Evolutionary conservation across 2,888 invertebrate species (phyloP), one percentile per base, ranked within the genome.

Genomic region (Agonopterix subpropinquella): DNA sequence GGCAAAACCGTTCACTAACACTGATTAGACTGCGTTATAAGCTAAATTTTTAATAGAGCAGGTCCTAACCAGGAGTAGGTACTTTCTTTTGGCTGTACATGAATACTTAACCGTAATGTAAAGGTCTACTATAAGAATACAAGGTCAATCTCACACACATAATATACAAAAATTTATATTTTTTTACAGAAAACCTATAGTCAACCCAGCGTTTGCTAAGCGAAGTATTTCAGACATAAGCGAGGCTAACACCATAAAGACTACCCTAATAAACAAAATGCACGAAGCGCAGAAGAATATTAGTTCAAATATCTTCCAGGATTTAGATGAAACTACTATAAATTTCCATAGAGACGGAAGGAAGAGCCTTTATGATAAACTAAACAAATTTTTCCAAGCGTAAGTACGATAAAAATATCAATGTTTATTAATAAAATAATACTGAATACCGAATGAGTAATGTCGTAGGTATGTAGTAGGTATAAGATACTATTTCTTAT

Each of bases 301-400:
- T 28, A 28, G 63, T 41, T 62, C 61, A 53, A 66, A 67, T 54
- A 58, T 70, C 52, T 65, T 83, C 15, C 53, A 73, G 47, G 60
- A 71, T 47, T 64, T 84, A 48, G 75, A 80, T 39, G 58, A 67
- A 47, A 62, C 64, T 9, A 74, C 67, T 54, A 65, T 87, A 11
- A 80, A 90, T 53, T 89, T 91, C 56, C 92, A 93, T 69, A 89
- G 92, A 60, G 73, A 89, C 50, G 92, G 91, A 48, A 88, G 92
- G 65, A 82, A 90, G 56, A 89, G 89, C 57, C 77, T 93, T 47
- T 93, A 92, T 71, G 79, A 65, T 43, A 92, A 92, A 75, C 67
- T 93, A 44, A 92, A 93, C 73, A 89, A 82, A 59, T 88, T 93
- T 67, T 76, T 93, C 52, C 82, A 87, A 63, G 89, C 90, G 93